Evolutionary conservation across 2,888 invertebrate genomes (phyloP).

Genomic region (Cenopis cana): DNA sequence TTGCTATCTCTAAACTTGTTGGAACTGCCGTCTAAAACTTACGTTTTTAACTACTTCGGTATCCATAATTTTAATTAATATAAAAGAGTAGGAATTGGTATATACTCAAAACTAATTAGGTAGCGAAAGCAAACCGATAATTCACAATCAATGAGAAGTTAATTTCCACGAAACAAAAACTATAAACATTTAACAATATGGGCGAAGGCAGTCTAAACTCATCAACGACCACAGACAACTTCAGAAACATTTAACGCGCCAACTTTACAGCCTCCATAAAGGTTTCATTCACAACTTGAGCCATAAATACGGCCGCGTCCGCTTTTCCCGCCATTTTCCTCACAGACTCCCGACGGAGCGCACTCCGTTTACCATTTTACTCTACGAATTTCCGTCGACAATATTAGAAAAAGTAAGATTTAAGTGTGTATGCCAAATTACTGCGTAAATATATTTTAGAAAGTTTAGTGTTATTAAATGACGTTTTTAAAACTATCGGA

Average conservation of each 20-base stretch:
- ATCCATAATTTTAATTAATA: too few species aligned
- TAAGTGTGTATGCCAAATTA: background rate
- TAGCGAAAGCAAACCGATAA: background rate
- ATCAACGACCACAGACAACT: constrained; percentile 39
- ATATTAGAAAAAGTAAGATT: constrained; percentile 22
- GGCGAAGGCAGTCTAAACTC: constrained; percentile 14
- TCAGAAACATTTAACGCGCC: constrained; percentile 18
- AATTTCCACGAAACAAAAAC: background rate
- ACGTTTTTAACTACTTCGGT: too few species aligned
- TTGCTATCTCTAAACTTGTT: background rate
- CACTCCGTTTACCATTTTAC: constrained; percentile 47
- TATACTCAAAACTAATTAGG: background rate
- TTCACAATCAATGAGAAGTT: background rate
- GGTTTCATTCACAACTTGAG: constrained; percentile 54
- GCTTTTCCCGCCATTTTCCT: constrained; percentile 69
- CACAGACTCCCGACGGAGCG: constrained; percentile 55
- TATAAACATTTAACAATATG: constrained; percentile 8
- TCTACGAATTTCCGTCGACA: constrained; percentile 34
- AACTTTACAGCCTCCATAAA: constrained; percentile 34
- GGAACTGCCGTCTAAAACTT: too few species aligned
- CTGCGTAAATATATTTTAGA: background rate
- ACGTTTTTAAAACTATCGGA: constrained; percentile 19
- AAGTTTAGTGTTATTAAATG: constrained; percentile 27
- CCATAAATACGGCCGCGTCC: constrained; percentile 64
- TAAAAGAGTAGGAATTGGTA: too few species aligned